phyloP scores from a whole-genome alignment of 2,113 vertebrate genomes.

The Crotalus horridus region DNA sequence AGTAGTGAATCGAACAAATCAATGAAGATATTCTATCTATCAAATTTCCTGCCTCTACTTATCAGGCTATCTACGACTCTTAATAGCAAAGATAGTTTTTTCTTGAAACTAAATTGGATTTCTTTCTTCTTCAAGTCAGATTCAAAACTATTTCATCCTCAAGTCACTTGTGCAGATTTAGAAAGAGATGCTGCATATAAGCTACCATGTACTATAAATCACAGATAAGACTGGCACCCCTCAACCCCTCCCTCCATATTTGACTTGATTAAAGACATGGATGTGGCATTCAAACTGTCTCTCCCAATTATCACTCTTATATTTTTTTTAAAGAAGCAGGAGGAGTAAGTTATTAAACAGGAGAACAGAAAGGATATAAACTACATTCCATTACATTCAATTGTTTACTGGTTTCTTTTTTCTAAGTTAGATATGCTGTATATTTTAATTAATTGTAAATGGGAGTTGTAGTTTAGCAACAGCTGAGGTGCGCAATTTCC shows the following conservation, averaged over 20 bases:
- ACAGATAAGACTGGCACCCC: background rate
- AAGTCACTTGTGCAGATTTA: background rate
- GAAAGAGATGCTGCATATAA: background rate
- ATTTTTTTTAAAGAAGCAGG: background rate
- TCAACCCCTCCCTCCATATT: background rate
- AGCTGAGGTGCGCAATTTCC: background rate
- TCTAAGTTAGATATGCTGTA: background rate
- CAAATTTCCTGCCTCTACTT: background rate
- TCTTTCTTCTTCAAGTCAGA: background rate
- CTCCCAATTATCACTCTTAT: background rate
- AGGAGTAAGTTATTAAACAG: background rate
- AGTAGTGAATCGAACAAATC: background rate
- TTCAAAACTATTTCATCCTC: background rate
- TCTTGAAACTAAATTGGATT: conserved; percentile 6
- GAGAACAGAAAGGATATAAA: background rate
- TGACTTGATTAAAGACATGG: background rate
- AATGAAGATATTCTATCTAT: background rate
- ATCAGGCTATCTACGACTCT: background rate
- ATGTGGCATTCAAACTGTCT: background rate
- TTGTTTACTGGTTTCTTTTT: background rate
- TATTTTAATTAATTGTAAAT: background rate
- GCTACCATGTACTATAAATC: background rate
- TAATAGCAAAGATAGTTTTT: background rate
- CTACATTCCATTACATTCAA: background rate
- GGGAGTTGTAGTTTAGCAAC: background rate